Base-by-base conservation (phyloP, 2,113 vertebrate species). In the Myrmecobius fasciatus region DNA sequence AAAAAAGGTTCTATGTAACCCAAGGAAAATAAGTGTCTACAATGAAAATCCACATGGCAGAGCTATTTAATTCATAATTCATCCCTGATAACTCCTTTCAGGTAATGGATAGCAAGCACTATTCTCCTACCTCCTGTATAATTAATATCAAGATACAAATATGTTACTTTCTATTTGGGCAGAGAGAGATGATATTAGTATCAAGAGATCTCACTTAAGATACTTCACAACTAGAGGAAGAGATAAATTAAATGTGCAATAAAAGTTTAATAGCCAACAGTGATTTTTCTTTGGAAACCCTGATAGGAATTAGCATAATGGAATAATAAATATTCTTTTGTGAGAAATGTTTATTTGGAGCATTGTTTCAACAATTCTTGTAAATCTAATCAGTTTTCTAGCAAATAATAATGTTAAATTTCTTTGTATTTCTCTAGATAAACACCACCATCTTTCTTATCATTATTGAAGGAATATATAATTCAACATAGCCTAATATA, bases 161-260 rank as follows among this genome's bases (percentile, higher is more conserved):
- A 95, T 96, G 98, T 97, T 97, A 94, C n/a, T 97, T 92, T 96
- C 96, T 94, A 52, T 96, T 96, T 97, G 92, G 95, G 92, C 96
- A 98, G 95, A 89, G 54, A 52, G 60, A 94, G 94, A 97, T 93
- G 94, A 96, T 96, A 97, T 89, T 91, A 92, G 93, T 96, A 96
- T 92, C 97, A 97, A 97, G 98, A 97, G 97, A 97, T 52, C 20
- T 97, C 94, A 98, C 97, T 94, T 94, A 90, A 98, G 96, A 97
- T 28, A 2, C 97, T 98, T 98, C 54, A 94, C 94, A 95, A 98
- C 97, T 97, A 96, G 53, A 97, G 94, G 53, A 96, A 97, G 97
- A 98, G 97, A 98, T 98, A 98, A 98, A 98, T 98, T 98, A 98
- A 98, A 98, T 0, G 0, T 95, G 95, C 95, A 97, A 97, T 98